Evolutionary conservation across 2,113 vertebrate species (phyloP).

Genomic region (Isichthys henryi): DNA sequence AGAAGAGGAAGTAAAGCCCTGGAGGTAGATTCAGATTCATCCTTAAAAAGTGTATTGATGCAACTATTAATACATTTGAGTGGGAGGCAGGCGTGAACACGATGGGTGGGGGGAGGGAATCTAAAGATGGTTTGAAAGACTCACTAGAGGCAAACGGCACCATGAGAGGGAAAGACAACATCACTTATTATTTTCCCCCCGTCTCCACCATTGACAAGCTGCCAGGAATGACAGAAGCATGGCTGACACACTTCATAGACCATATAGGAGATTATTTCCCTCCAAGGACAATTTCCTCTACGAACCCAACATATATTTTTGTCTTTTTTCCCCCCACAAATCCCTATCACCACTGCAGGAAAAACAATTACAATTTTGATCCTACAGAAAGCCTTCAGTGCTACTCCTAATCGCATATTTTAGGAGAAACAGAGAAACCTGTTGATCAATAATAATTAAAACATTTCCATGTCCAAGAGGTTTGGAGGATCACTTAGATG

Average conservation of each 20-base stretch:
- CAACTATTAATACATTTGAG: conserved; percentile 20
- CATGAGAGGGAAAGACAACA: conserved; percentile 54
- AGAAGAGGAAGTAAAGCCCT: not conserved
- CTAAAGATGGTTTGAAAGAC: conserved; percentile 33
- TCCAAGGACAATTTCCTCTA: not conserved
- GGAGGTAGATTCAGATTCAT: not conserved
- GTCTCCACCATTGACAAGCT: conserved; percentile 51
- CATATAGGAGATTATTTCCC: not conserved
- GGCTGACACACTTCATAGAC: conserved; percentile 52
- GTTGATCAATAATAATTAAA: not conserved
- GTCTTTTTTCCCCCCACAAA: not conserved
- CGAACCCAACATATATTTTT: not conserved
- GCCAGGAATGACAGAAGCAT: conserved; percentile 43
- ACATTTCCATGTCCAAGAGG: not conserved
- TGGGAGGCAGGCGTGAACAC: not conserved
- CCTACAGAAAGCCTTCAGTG: not conserved
- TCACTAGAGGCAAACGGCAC: conserved; percentile 38
- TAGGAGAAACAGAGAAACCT: not conserved
- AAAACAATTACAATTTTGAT: not conserved
- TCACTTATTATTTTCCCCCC: conserved; percentile 62
- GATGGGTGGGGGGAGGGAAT: conserved; percentile 22
- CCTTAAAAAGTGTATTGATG: conserved; percentile 48
- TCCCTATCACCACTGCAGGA: not conserved
- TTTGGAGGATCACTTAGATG: not conserved
- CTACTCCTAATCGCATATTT: not conserved